These are phyloP conservation scores for Brachypodius melanocephalos DNA, from an alignment of 2,113 vertebrate genomes.

Conservation along the genomic window DNA sequence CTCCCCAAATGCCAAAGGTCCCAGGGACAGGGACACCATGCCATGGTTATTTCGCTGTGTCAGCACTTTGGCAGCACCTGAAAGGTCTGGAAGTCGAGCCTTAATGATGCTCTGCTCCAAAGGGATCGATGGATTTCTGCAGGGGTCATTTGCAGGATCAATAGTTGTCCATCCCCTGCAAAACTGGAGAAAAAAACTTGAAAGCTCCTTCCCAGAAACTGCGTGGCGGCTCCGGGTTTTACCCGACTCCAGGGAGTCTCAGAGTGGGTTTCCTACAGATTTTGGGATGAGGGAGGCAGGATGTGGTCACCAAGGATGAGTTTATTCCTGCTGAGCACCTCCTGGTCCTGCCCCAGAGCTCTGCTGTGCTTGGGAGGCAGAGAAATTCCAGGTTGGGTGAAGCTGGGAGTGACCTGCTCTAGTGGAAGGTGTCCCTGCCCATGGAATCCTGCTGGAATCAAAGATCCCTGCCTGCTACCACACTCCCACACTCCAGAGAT, in stretches of 20 bases:
- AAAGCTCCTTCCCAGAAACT: conserved; percentile 58
- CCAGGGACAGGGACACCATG: neutral
- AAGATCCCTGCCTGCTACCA: neutral
- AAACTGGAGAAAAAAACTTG: conserved; percentile 50
- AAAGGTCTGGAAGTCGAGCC: conserved; percentile 46
- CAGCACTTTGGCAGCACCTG: conserved; percentile 65
- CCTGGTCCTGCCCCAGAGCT: neutral
- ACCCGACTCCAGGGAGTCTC: neutral
- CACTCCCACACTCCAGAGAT: fast-evolving
- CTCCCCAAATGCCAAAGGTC: neutral
- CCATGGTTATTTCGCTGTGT: conserved; percentile 10
- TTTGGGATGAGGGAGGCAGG: neutral
- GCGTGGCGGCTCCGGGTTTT: fast-evolving
- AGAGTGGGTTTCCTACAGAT: neutral
- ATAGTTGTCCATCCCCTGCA: conserved; percentile 53
- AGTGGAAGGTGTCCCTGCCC: neutral
- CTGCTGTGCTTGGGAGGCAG: neutral
- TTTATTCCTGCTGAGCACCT: neutral
- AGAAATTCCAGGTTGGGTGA: neutral
- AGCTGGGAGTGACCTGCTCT: neutral
- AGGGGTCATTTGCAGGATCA: conserved; percentile 67
- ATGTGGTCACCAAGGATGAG: neutral
- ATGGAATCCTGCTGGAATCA: neutral
- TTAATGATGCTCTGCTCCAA: conserved; percentile 63
- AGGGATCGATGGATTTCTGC: conserved; percentile 66